Percentiles rank a stretch among this genome's conserved stretches.
These are phyloP conservation scores for Huso huso DNA, from an alignment of 2,797 vertebrate genomes.

Conservation along the genomic window DNA sequence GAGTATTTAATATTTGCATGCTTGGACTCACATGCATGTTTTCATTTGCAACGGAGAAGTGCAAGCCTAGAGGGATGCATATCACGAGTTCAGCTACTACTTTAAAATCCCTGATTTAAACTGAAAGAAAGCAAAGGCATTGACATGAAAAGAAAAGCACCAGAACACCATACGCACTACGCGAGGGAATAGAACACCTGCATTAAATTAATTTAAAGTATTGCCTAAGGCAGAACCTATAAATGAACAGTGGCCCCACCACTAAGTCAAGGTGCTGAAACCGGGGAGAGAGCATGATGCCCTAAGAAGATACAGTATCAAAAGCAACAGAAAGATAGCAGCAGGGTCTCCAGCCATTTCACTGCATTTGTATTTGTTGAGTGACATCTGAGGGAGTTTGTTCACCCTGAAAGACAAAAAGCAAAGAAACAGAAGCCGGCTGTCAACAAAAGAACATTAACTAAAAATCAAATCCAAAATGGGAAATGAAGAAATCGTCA, in stretches of 20 bases:
- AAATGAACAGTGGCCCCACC: conserved; percentile 18
- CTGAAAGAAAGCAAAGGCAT: conserved; percentile 3
- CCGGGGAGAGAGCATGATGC: conserved; percentile 16
- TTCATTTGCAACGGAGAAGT: conserved; percentile 19
- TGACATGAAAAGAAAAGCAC: conserved; percentile 13
- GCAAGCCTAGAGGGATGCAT: background rate
- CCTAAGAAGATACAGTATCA: conserved; percentile 36
- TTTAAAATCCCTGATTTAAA: conserved; percentile 6
- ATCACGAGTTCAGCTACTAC: conserved; percentile 1
- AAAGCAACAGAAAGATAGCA: conserved; percentile 17
- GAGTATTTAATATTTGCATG: too few species aligned
- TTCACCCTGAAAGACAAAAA: conserved; percentile 49
- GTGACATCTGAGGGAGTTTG: conserved; percentile 12
- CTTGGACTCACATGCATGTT: background rate
- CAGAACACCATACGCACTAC: background rate
- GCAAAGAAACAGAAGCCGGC: background rate
- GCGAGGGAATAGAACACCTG: conserved; percentile 24
- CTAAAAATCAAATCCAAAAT: background rate
- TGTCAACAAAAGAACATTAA: background rate
- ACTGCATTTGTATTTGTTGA: background rate
- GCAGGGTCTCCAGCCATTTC: conserved; percentile 10
- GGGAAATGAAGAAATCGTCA: too few species aligned
- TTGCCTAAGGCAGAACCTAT: conserved; percentile 25
- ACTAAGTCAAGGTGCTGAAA: background rate
- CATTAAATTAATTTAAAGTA: conserved; percentile 25